Evolutionary conservation across 2,113 vertebrate species (phyloP).

Genomic region (Lasiurus borealis): DNA sequence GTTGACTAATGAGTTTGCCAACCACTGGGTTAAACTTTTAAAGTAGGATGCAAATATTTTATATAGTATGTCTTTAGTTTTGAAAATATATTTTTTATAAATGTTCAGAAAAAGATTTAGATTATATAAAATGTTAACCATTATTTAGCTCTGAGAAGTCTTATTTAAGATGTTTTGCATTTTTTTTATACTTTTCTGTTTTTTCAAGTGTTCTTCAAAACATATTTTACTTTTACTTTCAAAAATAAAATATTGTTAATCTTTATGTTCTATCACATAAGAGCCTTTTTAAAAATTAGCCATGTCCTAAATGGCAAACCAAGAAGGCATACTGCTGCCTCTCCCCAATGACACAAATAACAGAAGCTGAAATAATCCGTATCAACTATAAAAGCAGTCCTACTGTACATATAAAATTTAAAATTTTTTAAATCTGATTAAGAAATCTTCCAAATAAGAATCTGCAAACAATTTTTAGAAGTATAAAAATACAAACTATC

Average conservation of each 20-base stretch:
- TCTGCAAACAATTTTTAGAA: slow-evolving; percentile 36
- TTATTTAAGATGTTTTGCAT: neutral
- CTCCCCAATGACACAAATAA: neutral
- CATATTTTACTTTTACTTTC: slow-evolving; percentile 5
- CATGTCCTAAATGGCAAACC: neutral
- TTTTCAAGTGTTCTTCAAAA: slow-evolving; percentile 7
- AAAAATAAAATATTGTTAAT: slow-evolving; percentile 26
- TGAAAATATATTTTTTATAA: slow-evolving; percentile 14
- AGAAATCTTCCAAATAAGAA: slow-evolving; percentile 31
- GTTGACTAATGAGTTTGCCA: too few species aligned
- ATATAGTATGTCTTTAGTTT: neutral
- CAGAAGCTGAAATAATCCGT: neutral
- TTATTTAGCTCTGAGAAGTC: neutral
- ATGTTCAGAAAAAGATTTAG: neutral
- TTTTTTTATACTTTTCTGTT: slow-evolving; percentile 19
- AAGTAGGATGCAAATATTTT: slow-evolving; percentile 12
- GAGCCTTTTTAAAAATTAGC: neutral
- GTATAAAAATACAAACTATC: neutral
- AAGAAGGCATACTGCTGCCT: neutral
- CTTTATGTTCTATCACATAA: slow-evolving; percentile 33
- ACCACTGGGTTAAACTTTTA: slow-evolving; percentile 1
- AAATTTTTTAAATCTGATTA: neutral
- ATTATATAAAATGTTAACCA: neutral
- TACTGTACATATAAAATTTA: neutral
- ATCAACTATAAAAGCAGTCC: neutral